Base-by-base conservation (phyloP, 2,888 invertebrate species). In the Psylliodes chrysocephalus region DNA sequence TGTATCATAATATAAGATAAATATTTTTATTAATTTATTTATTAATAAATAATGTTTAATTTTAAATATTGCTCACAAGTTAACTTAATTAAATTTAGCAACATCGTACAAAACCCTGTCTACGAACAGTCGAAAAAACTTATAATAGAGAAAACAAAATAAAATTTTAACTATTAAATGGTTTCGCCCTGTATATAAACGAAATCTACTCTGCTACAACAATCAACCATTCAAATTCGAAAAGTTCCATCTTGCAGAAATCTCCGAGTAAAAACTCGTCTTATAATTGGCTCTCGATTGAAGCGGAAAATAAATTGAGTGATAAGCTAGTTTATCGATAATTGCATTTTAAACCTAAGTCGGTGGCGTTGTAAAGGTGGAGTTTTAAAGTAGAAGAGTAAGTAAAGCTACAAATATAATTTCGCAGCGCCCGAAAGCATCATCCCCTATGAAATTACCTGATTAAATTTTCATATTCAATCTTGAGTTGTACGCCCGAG, bases 401-500 rank as follows among this genome's bases (percentile, higher is more conserved):
- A 71, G 67, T 59, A 72, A 72, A 73, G 67, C 68, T 62, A 65
- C 67, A 74, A 74, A 75, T 74, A 76, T 75, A 78, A 78, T 80
- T 78, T 78, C 77, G 74, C 73, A 74, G 69, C 71, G 73, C 73
- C 73, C 53, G 66, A 57, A 73, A 74, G 80, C 81, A 80, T 82
- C 81, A 82, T 83, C 85, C 86, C 86, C 86, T 86, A 87, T 87
- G 86, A 87, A 87, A 88, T 87, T 87, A 87, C 86, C 85, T 85
- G 86, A 89, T 90, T 89, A 89, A 89, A 89, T 87, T 90, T 90
- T 90, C 89, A 90, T 89, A 89, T 89, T 90, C 89, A 90, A 90
- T 90, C 89, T 89, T 88, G 87, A 86, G 85, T 86, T 87, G 86
- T 86, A 86, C 87, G 86, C 87, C 84, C 84, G 82, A 82, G 86